Evolutionary conservation across 2,888 invertebrate species (phyloP).

Genomic region (Diaphora mendica): DNA sequence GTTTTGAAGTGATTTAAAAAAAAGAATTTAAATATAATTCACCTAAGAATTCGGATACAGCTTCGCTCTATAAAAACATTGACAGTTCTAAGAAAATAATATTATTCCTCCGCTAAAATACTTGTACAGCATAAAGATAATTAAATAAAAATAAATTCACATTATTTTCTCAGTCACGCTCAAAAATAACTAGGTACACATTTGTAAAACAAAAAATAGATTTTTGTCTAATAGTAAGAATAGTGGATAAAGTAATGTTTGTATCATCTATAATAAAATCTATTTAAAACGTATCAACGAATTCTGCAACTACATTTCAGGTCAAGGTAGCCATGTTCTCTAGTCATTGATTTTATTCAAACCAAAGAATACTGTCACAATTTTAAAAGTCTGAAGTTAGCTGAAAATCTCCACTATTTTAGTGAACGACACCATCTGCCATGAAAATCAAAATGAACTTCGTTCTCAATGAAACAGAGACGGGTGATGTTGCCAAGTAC

Average conservation of each 20-base stretch:
- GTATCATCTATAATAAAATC: not conserved
- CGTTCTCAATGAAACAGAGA: conserved; percentile 71
- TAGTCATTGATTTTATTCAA: not conserved
- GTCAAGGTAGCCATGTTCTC: conserved; percentile 18
- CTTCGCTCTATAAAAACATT: not conserved
- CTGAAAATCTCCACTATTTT: conserved; percentile 22
- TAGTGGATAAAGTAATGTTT: not conserved
- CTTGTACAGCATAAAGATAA: not conserved
- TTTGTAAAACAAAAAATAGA: conserved; percentile 4
- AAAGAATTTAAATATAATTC: not conserved
- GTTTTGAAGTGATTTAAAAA: not conserved
- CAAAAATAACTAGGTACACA: conserved; percentile 1
- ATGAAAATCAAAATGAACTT: conserved; percentile 70
- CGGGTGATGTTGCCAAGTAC: conserved; percentile 76
- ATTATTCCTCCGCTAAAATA: not conserved
- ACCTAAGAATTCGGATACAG: not conserved
- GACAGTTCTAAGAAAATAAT: not conserved
- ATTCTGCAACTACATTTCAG: conserved; percentile 2
- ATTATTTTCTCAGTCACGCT: conserved; percentile 6
- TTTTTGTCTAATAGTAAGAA: not conserved
- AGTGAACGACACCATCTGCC: conserved; percentile 54
- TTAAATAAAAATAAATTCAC: not conserved
- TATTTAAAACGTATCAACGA: conserved; percentile 4
- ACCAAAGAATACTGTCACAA: not conserved
- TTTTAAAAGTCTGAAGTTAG: conserved; percentile 8